These are phyloP conservation scores for Lepas anatifera DNA, from an alignment of 2,888 invertebrate genomes.

Conservation along the genomic window DNA sequence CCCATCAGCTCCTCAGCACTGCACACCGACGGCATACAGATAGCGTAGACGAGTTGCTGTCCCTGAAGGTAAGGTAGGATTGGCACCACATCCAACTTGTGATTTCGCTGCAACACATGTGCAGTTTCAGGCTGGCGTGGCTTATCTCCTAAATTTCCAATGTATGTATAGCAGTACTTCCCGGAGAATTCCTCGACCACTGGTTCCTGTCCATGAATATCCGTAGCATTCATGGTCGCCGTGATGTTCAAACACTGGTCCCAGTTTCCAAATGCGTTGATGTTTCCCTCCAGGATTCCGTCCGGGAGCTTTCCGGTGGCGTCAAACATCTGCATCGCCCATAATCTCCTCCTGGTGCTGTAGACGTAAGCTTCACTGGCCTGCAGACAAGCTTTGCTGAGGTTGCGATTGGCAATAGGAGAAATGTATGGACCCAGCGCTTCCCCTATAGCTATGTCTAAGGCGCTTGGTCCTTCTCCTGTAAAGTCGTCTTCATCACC, in stretches of 20 bases:
- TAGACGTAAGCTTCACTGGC: background rate
- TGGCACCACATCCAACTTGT: too few species aligned
- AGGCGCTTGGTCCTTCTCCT: background rate
- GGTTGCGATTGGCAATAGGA: background rate
- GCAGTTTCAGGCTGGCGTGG: too few species aligned
- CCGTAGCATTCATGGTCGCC: background rate
- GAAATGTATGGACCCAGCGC: background rate
- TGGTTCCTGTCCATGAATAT: background rate
- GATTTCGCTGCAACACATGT: too few species aligned
- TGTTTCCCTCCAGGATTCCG: slow-evolving; percentile 37
- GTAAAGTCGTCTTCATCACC: too few species aligned
- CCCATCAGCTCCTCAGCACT: background rate
- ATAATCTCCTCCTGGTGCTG: background rate
- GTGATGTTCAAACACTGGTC: slow-evolving; percentile 33
- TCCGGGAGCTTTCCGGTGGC: slow-evolving; percentile 39
- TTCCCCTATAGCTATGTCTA: background rate
- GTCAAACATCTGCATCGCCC: slow-evolving; percentile 33
- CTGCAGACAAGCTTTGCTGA: background rate
- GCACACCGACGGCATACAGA: background rate
- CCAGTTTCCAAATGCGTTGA: slow-evolving; percentile 37
- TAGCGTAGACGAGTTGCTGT: too few species aligned
- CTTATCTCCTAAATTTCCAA: too few species aligned
- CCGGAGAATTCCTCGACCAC: background rate
- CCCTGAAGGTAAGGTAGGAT: too few species aligned
- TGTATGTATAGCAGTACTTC: background rate